Evolutionary conservation across 2,797 vertebrate genomes (phyloP).

Genomic region (Pachyuromys duprasi): DNA sequence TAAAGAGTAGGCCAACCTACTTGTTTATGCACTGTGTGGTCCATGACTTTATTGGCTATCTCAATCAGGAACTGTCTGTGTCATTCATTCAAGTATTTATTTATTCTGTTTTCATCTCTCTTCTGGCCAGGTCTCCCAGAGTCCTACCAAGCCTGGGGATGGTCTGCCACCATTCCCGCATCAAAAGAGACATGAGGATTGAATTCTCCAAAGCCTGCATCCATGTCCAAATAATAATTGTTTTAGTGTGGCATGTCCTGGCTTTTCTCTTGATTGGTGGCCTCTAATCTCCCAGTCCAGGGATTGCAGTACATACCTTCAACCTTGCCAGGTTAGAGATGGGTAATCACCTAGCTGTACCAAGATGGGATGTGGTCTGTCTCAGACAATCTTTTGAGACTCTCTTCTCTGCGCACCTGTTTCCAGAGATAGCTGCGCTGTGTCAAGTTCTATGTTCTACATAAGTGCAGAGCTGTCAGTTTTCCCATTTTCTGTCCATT

Average conservation of each 20-base stretch:
- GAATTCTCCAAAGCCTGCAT: neutral
- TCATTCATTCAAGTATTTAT: neutral
- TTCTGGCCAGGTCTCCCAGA: neutral
- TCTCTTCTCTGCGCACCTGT: neutral
- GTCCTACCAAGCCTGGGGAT: neutral
- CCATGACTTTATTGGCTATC: neutral
- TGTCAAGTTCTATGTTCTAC: rapidly evolving
- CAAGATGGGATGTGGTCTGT: neutral
- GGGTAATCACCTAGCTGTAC: neutral
- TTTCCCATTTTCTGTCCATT: neutral
- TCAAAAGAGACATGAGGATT: neutral
- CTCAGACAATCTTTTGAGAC: neutral
- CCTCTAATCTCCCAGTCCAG: neutral
- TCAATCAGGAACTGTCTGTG: neutral
- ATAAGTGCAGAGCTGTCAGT: too few species aligned
- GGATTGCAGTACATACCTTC: neutral
- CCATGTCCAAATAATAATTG: neutral
- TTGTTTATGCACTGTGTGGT: rapidly evolving
- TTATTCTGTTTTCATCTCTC: neutral
- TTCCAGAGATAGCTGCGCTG: neutral
- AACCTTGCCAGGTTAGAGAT: neutral
- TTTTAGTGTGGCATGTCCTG: rapidly evolving
- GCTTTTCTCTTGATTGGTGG: neutral
- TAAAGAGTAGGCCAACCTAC: neutral
- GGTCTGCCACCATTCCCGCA: neutral